Base-by-base conservation (phyloP, 2,113 vertebrate species). In the Nothobranchius furzeri region DNA sequence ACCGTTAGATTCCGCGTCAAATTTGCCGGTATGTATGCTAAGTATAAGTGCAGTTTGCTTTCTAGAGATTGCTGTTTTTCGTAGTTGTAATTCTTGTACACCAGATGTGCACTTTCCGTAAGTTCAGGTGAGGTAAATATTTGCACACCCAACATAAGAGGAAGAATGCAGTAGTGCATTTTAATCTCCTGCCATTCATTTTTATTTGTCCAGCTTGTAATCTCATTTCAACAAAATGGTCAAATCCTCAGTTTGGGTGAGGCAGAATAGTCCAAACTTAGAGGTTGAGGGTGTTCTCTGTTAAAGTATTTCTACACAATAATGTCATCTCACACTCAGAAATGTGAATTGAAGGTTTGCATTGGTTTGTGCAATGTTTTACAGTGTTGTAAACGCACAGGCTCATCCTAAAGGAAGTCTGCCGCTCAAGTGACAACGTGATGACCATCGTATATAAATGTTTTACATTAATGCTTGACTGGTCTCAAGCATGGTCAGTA, bases 381-480 rank as follows among this genome's bases (percentile, higher is more conserved):
- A 70, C 86, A 89, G 73, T 80, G 78, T 86, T 89, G 68, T 73
- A 70, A 70, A 30, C 84, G 69, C 85, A 75, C 58, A 79, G 73
- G 73, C 70, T 82, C 57, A 77, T 78, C 37, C 57, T 68, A 75
- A 75, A 56, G 46, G 43, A 79, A 54, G 63, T 84, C 73, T 73
- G 80, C 75, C 82, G 81, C 82, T 86, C 60, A 45, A 48, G 74
- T 60, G 77, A 82, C 78, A 68, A 85, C 75, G 75, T 75, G 43
- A 64, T 73, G 70, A 85, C 61, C 73, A 81, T 72, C 85, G 82
- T 88, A 67, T 81, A 82, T 78, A 81, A 81, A 72, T 81, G 67
- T 90, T 90, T 90, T 87, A 86, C 84, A 87, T 85, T 30, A 78
- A 79, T 76, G 89, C 91, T 93, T 93, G 93, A 94, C 93, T 93